Base-by-base conservation (phyloP, 92 coral and sea anemone genomes). In the Muricea muricata region DNA sequence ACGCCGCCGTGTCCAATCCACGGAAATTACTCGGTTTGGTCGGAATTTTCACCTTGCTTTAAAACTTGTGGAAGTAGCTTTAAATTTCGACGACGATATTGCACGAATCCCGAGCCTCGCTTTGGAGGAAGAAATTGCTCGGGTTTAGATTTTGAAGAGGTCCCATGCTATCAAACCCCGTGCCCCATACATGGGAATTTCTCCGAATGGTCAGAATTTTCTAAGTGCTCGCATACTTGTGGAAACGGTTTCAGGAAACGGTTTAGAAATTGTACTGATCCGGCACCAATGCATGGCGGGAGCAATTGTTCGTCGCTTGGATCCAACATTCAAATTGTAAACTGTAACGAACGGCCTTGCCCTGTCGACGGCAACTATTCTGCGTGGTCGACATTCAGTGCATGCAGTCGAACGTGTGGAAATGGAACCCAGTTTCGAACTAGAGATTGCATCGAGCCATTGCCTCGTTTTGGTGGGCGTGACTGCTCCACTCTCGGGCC, bases 401-500 rank as follows among this genome's bases (percentile, higher is more conserved):
- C 4, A 7, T 85, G 89, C 52, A 39, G 58, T 33, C 32, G 24
- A 24, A 33, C 89, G 7, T 86, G 89, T 40, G 89, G 89, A 1
- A 86, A 78, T 42, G 89, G 84, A 5, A 77, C 85, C 17, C 60
- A 68, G 40, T 52, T 33, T 11, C 42, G 85, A 26, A 48, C 57
- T 11, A 86, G 89, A 78, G 37, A 32, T 17, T 86, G 89, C 33
- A 34, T 67, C 2, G 70, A 86, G n/a, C 89, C 89, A 7, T 0
- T 10, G 7, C 89, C 89, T 0, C 78, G 8, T 7, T 26, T 41
- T 15, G 89, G 85, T 3, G 89, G 89, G 29, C 0, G 31, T 21
- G 89, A 93, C 37, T 94, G 98, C 55, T 77, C 92, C 26, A 34
- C n/a, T 2, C 39, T 85, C 15, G 98, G 98, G 26, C 85, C 87